A percentile compares a stretch with the other conserved stretches of the same genome.
phyloP scores from a whole-genome alignment of 2,888 invertebrate species.

The Pelosia muscerda region DNA sequence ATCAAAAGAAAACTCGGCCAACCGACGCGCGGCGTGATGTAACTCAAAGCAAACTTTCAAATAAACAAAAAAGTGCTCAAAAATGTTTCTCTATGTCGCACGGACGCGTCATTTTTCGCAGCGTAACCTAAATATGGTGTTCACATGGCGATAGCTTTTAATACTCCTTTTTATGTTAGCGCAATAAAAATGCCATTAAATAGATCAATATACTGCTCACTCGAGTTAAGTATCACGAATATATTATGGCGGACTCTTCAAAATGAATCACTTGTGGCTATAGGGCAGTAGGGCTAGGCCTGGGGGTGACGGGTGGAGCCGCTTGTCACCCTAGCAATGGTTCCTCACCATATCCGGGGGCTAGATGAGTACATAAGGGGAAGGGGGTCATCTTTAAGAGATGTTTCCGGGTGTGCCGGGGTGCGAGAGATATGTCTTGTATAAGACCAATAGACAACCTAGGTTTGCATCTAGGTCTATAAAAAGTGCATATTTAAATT shows the following conservation, averaged over 20 bases:
- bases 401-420: no score
- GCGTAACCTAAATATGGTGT: slow-evolving; percentile 31
- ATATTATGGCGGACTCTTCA: neutral
- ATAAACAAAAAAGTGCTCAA: slow-evolving; percentile 1
- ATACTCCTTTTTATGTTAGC: slow-evolving; percentile 57
- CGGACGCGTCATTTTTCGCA: slow-evolving; percentile 11
- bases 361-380: no score
- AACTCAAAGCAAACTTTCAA: slow-evolving; percentile 1
- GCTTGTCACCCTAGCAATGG: no score
- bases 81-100: neutral
- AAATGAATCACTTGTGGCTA: neutral
- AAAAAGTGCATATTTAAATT: no score
- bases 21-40: neutral
- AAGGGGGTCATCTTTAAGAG: no score
- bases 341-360: no score
- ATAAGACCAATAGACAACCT: no score
- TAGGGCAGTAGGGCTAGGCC: neutral
- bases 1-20: neutral
- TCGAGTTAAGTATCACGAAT: neutral
- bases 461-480: no score
- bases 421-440: no score
- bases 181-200: slow-evolving; percentile 65
- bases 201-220: slow-evolving; percentile 43
- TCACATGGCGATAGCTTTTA: slow-evolving; percentile 41
- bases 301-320: no score